Evolutionary conservation across 2,113 vertebrate genomes (phyloP).

Genomic region (Xiphophorus maculatus): DNA sequence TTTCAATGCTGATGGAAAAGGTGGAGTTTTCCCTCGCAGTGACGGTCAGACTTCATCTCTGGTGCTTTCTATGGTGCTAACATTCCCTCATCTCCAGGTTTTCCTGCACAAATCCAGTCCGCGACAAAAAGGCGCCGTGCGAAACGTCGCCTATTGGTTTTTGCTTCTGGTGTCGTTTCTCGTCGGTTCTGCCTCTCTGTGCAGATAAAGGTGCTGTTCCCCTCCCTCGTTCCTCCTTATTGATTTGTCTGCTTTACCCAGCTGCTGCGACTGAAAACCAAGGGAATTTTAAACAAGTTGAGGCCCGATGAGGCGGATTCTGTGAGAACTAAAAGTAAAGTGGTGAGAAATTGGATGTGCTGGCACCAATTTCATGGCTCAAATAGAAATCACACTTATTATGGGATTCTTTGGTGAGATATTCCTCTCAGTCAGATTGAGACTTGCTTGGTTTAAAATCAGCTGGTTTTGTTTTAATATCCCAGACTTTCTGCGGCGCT

Average conservation of each 20-base stretch:
- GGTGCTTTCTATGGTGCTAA: constrained; percentile 75
- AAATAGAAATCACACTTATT: constrained; percentile 43
- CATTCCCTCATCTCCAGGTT: constrained; percentile 24
- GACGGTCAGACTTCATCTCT: constrained; percentile 33
- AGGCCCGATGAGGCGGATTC: constrained; percentile 34
- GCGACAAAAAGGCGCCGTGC: constrained; percentile 18
- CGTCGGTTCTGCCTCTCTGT: constrained; percentile 18
- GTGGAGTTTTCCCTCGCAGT: background rate
- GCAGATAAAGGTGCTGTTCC: constrained; percentile 24
- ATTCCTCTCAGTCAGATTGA: constrained; percentile 30
- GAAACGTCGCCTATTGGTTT: background rate
- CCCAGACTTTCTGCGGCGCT: background rate
- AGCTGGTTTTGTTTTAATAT: constrained; percentile 8
- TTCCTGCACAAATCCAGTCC: background rate
- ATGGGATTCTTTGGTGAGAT: constrained; percentile 23
- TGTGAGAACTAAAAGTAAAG: constrained; percentile 40
- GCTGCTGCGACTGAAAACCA: constrained; percentile 6
- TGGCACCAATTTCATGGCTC: constrained; percentile 50
- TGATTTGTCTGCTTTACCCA: constrained; percentile 18
- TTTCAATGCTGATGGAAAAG: background rate
- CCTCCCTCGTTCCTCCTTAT: background rate
- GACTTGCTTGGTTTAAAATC: constrained; percentile 12
- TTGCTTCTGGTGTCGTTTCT: background rate
- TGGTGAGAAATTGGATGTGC: constrained; percentile 42
- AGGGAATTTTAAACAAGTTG: constrained; percentile 34